Base-by-base conservation (phyloP, 2,113 vertebrate genomes). In the Tachysurus vachellii region DNA sequence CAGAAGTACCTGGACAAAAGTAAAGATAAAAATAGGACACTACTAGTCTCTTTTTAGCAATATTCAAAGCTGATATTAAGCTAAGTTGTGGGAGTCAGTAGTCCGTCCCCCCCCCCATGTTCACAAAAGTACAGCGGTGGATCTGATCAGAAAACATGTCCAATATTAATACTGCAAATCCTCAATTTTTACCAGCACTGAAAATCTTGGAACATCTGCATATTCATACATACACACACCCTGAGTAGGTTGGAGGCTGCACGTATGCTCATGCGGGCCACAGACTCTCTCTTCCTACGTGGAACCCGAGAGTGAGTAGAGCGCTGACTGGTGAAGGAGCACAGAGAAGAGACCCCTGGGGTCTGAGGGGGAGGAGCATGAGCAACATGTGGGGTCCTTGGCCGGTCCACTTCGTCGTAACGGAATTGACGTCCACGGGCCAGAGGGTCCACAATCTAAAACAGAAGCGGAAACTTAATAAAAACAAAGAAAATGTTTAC, bases 181-280 rank as follows among this genome's bases (percentile, higher is more conserved):
- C 23, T 77, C 14, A 53, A 53, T 50, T 50, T 1, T 14, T 6
- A 77, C 11, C 14, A 44, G 36, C 36, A 21, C 12, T 9, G 16
- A 10, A 16, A 10, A 9, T 42, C 31, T 10, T 36, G 17, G 9
- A 5, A 47, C 31, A 36, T 21, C 10, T 19, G 23, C 76, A 76
- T 12, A n/a, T 2, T 23, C 68, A 31, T 4, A 0, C 8, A 36
- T 8, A 6, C 21, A 13, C 84, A 11, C 31, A 99, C 98, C 66
- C 92, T 96, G 88, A 99, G 93, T 36, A 99, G 93, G 61, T 97
- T 97, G 0, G 97, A 96, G 0, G 98, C 98, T 0, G 96, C 98
- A 57, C 97, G 96, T 88, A 98, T 95, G 93, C 98, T 98, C 98
- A 99, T 99, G 85, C 97, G 97, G 2, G 97, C 97, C 0, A 99